phyloP scores from a whole-genome alignment of 2,888 invertebrate species.

The Phengaris arion region DNA sequence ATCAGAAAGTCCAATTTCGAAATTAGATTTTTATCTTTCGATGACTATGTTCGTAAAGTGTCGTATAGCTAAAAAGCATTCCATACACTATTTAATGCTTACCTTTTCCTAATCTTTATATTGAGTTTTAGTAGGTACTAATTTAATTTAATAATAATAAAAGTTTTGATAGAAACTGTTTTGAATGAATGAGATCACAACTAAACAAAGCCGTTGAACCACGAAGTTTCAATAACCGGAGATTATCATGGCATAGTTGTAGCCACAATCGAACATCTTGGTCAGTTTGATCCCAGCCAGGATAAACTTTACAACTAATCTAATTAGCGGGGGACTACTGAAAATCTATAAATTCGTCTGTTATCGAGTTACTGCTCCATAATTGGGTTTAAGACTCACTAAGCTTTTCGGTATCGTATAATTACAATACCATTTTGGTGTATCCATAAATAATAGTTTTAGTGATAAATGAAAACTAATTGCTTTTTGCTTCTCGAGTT shows the following conservation, averaged over 20 bases:
- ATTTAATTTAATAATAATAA: no score
- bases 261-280: slow-evolving; percentile 49
- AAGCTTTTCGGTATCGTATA: not conserved
- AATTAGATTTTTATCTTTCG: not conserved
- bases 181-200: not conserved
- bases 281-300: slow-evolving; percentile 48
- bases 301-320: slow-evolving; percentile 58
- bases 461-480: not conserved
- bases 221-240: slow-evolving; percentile 26
- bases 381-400: slow-evolving; percentile 10
- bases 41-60: not conserved
- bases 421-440: not conserved
- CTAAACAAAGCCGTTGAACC: slow-evolving; percentile 8
- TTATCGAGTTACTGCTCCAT: slow-evolving; percentile 1
- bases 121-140: no score
- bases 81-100: not conserved
- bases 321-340: slow-evolving; percentile 55
- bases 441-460: slow-evolving; percentile 16
- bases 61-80: not conserved
- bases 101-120: not conserved
- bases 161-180: not conserved
- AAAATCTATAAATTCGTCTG: slow-evolving; percentile 34
- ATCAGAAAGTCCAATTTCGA: not conserved
- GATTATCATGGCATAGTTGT: slow-evolving; percentile 46
- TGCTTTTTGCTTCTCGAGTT: not conserved